Base-by-base conservation (phyloP, 2,888 invertebrate species). In the Alloscopus bannaensis region DNA sequence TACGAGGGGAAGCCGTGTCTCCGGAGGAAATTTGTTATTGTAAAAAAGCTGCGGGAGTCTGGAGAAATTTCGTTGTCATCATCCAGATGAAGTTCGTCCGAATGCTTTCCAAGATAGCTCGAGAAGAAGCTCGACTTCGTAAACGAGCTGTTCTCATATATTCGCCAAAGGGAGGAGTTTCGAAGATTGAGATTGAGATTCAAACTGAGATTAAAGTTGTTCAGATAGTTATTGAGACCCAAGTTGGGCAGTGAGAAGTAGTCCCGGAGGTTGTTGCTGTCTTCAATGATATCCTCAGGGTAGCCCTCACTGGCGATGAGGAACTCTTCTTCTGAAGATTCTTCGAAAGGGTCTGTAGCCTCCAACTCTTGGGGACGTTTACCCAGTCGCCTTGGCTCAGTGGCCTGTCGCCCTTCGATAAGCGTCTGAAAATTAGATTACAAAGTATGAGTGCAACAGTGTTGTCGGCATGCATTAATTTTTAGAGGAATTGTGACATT, bases 131-230 rank as follows among this genome's bases (percentile, higher is more conserved):
- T 47, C 22, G 78, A 80, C 55, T 52, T 71, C 59, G 68, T 66
- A 52, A 71, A 71, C 4, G 60, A 62, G 4, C 60, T 69, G 60
- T 84, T 84, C 55, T 86, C 85, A 45, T 86, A 86, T 13, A 86
- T 83, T 57, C 76, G 80, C 84, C 84, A 84, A 11, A 85, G 59
- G 8, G 83, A 77, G 0, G 86, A 80, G 28, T 85, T 84, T 24
- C 78, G 70, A 4, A 85, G 60, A 40, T 84, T 85, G 13, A 84
- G 52, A 69, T 82, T 84, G 13, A 85, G 50, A 57, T 84, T 85
- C 28, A 85, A 64, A 50, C 77, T 83, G 36, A 84, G 75, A 59
- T 83, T 83, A n/a, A 85, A 57, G 45, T 85, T 83, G 65, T 84
- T 84, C 13, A 83, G 73, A 66, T 84, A 82, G 50, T 84, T 84